These are phyloP conservation scores for Orgyia antiqua DNA, from an alignment of 2,888 invertebrate genomes.

Conservation along the genomic window DNA sequence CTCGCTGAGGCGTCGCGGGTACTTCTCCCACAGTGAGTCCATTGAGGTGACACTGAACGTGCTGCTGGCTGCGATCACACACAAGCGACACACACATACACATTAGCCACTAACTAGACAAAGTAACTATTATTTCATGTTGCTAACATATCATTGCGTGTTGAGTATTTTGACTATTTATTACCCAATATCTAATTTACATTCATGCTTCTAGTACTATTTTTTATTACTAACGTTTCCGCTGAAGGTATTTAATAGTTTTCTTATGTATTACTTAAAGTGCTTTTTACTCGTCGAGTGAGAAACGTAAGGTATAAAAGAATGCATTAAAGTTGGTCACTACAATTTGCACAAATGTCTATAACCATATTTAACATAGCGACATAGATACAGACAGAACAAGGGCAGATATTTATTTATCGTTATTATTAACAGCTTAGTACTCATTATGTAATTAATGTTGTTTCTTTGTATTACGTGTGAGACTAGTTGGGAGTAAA, in stretches of 20 bases:
- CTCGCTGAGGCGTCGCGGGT: slow-evolving; percentile 85
- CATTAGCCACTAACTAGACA: slow-evolving; percentile 66
- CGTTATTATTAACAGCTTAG: slow-evolving; percentile 17
- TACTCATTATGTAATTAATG: slow-evolving; percentile 17
- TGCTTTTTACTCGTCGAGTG: no score
- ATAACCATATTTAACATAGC: no score
- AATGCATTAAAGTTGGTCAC: no score
- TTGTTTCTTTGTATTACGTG: slow-evolving; percentile 19
- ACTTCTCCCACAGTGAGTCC: slow-evolving; percentile 86
- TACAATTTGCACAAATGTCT: no score
- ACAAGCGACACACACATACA: slow-evolving; percentile 69
- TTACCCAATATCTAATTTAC: slow-evolving; percentile 15
- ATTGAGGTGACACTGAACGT: slow-evolving; percentile 80
- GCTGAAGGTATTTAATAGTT: slow-evolving; percentile 7
- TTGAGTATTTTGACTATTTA: slow-evolving; percentile 14
- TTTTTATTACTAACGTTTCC: slow-evolving; percentile 12
- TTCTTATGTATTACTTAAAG: slow-evolving; percentile 10
- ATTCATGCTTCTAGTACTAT: slow-evolving; percentile 10
- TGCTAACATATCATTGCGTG: slow-evolving; percentile 22
- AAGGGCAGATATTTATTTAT: slow-evolving; percentile 8
- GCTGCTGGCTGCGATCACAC: slow-evolving; percentile 73
- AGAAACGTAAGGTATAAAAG: no score
- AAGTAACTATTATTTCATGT: slow-evolving; percentile 24
- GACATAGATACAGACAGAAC: slow-evolving; percentile 5
- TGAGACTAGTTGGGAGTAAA: slow-evolving; percentile 25